phyloP scores from a whole-genome alignment of 2,113 vertebrate species.

The Micromys minutus region DNA sequence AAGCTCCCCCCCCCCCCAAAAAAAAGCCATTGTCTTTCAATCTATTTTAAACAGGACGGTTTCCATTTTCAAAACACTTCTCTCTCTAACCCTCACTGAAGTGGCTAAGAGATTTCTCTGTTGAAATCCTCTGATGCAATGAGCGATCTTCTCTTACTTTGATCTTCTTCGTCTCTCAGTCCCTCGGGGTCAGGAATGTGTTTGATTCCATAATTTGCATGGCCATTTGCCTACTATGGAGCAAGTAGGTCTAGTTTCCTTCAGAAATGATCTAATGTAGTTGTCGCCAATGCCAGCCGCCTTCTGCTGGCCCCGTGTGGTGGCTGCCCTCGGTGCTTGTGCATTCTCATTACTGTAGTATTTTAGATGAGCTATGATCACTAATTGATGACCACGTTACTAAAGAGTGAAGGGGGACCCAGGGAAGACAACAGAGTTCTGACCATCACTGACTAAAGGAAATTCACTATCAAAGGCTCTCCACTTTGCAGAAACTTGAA shows the following conservation, averaged over 20 bases:
- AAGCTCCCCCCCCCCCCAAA: too few relatives aligned
- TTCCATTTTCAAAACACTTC: neutral
- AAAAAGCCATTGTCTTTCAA: neutral
- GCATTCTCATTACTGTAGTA: neutral
- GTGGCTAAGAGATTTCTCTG: neutral
- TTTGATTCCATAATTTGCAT: neutral
- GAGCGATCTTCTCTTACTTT: neutral
- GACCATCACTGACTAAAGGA: constrained; percentile 4
- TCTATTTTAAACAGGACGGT: neutral
- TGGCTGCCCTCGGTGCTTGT: neutral
- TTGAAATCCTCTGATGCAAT: neutral
- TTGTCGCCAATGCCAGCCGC: neutral
- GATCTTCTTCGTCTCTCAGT: constrained; percentile 22
- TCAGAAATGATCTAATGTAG: neutral
- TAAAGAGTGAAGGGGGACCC: constrained; percentile 9
- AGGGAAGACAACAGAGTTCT: neutral
- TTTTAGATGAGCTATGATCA: neutral
- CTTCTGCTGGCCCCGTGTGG: neutral
- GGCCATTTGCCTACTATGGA: neutral
- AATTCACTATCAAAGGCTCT: neutral
- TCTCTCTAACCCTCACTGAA: neutral
- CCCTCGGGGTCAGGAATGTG: neutral
- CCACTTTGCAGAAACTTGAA: neutral
- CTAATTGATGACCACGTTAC: neutral
- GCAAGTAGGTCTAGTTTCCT: neutral